Evolutionary conservation across 2,797 vertebrate genomes (phyloP).

Genomic region (Pseudopleuronectes americanus): DNA sequence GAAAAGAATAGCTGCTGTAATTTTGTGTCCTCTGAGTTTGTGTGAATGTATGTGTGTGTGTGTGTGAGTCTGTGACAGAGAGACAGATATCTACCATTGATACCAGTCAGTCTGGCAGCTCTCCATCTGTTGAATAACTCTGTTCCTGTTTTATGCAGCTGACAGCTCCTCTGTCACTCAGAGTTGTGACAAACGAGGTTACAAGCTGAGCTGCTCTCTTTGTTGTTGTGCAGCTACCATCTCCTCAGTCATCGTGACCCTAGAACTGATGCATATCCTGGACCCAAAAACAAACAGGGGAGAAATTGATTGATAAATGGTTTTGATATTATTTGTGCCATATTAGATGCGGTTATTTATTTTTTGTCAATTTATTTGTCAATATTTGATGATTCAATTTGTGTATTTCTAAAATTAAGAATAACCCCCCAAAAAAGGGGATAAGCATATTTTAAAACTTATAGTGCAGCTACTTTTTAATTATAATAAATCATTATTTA

Average conservation of each 20-base stretch:
- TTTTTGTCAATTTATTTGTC: too few species aligned
- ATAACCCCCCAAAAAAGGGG: too few species aligned
- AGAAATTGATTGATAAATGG: neutral
- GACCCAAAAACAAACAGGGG: neutral
- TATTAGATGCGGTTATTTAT: too few species aligned
- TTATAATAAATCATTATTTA: too few species aligned
- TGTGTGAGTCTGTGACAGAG: neutral
- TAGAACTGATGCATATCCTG: fast-evolving
- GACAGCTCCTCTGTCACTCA: slow-evolving; percentile 50
- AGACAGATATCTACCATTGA: slow-evolving; percentile 17
- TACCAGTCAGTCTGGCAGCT: slow-evolving; percentile 36
- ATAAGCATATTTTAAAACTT: too few species aligned
- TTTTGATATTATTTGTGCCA: neutral
- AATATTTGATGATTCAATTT: too few species aligned
- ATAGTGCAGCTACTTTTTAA: too few species aligned
- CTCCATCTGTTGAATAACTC: slow-evolving; percentile 29
- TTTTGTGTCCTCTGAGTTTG: slow-evolving; percentile 13
- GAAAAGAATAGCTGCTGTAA: slow-evolving; percentile 47
- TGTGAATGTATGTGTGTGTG: slow-evolving; percentile 21
- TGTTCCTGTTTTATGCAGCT: slow-evolving; percentile 10
- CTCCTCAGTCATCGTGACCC: neutral
- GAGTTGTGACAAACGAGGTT: slow-evolving; percentile 36
- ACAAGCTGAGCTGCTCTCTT: slow-evolving; percentile 10
- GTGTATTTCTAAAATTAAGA: too few species aligned
- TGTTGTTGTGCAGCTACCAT: neutral